Evolutionary conservation across 2,888 invertebrate genomes (phyloP), one percentile per base, ranked within the genome.

Genomic region (Liopterus haemorrhoidalis): DNA sequence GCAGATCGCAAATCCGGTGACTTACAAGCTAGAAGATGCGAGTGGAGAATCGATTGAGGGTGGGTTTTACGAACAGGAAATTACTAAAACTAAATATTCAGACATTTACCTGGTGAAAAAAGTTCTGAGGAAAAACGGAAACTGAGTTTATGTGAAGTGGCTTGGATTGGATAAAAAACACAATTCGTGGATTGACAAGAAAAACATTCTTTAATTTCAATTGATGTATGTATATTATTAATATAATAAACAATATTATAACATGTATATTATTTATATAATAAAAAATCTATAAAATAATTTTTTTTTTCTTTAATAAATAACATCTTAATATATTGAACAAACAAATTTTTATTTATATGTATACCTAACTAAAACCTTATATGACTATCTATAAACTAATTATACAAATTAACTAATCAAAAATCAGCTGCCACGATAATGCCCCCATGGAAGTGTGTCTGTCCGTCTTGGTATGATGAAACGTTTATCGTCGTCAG

Each of bases 11-110:
- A 57, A 54, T 50, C 61, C 63, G 4, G 45, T 50, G 2, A 63
- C 61, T 2, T 62, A 63, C 36, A 31, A 52, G 14, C 45, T 65
- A 4, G 49, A 55, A 40, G 63, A 63, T 50, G 53, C 48, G 28
- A 12, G 45, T 12, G 52, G 46, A 28, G 11, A 46, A 24, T 48
- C 56, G 5, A 59, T 63, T 4, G 39, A 24, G 9, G 60, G 59
- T 15, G 50, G 52, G 2, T 63, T 63, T 44, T 62, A 61, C 43
- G 52, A 51, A 28, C 38, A 59, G 16, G 58, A 62, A 49, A 38
- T 62, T 9, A 48, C 43, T 15, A 51, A 51, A 41, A 51, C 53
- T 4, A 49, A 54, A 19, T 40, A 54, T 41, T 52, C 55, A 1
- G 51, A 59, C 45, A 43, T 54, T 15, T 59, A 57, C 37, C 40